phyloP scores from a whole-genome alignment of 2,888 invertebrate species.

The Xestia sexstrigata region DNA sequence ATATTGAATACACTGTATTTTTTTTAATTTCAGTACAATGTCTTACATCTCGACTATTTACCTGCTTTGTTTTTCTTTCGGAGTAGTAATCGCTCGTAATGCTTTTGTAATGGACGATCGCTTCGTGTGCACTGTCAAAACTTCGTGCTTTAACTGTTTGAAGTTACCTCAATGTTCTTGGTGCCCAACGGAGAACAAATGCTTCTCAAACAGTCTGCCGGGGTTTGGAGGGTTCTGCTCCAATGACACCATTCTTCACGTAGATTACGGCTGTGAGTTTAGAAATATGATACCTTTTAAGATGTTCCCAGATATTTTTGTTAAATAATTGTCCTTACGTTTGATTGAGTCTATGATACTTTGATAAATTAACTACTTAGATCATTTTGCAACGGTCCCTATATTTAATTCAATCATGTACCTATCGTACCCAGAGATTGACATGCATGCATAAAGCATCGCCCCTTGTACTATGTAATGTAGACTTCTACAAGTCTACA shows the following conservation, averaged over 20 bases:
- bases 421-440: not conserved
- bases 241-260: slow-evolving; percentile 75
- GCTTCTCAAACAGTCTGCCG: slow-evolving; percentile 78
- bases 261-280: slow-evolving; percentile 79
- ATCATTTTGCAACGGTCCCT: not conserved
- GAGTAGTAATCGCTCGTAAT: slow-evolving; percentile 63
- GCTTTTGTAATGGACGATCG: slow-evolving; percentile 76
- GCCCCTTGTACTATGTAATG: too few relatives aligned
- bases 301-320: slow-evolving; percentile 5
- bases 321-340: not conserved
- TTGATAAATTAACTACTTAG: not conserved
- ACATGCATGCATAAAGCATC: not conserved
- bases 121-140: slow-evolving; percentile 83
- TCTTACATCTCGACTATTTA: slow-evolving; percentile 50
- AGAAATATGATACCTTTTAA: not conserved
- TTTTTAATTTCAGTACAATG: slow-evolving; percentile 56
- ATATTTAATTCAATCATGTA: not conserved
- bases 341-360: not conserved
- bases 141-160: slow-evolving; percentile 81
- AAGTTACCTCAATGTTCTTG: slow-evolving; percentile 84
- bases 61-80: slow-evolving; percentile 60
- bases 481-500: too few relatives aligned
- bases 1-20: slow-evolving; percentile 14
- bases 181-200: slow-evolving; percentile 81
- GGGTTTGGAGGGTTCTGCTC: slow-evolving; percentile 73